A percentile compares a stretch with the other conserved stretches of the same genome.
Evolutionary conservation across 2,888 invertebrate species (phyloP).

Genomic region (Anticlea derivata): DNA sequence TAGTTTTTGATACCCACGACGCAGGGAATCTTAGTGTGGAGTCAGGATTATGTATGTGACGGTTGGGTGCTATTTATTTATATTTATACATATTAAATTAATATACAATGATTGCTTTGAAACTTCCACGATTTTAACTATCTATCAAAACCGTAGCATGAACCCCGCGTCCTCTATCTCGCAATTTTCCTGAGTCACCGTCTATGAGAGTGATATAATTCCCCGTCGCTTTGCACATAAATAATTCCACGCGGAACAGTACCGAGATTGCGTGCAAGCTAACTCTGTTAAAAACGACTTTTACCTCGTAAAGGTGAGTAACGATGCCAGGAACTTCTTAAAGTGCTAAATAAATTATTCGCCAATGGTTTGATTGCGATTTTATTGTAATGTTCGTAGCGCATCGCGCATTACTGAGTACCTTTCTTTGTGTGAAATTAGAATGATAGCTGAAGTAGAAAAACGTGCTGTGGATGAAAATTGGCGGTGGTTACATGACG

Average conservation of each 20-base stretch:
- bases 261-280: slow-evolving; percentile 69
- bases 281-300: slow-evolving; percentile 73
- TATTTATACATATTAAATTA: too few relatives aligned
- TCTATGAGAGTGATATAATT: slow-evolving; percentile 45
- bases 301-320: slow-evolving; percentile 72
- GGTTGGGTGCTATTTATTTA: too few relatives aligned
- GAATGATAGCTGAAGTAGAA: background rate
- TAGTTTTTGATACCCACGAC: too few relatives aligned
- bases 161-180: background rate
- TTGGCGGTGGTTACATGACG: too few relatives aligned
- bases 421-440: background rate
- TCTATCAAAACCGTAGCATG: too few relatives aligned
- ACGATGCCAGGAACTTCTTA: slow-evolving; percentile 50
- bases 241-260: slow-evolving; percentile 56
- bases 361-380: slow-evolving; percentile 54
- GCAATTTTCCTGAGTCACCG: slow-evolving; percentile 4
- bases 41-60: too few relatives aligned
- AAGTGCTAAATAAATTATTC: slow-evolving; percentile 63
- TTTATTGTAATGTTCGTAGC: slow-evolving; percentile 43
- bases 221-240: slow-evolving; percentile 52
- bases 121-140: too few relatives aligned
- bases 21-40: too few relatives aligned
- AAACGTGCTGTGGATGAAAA: too few relatives aligned
- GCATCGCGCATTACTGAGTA: slow-evolving; percentile 4
- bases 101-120: too few relatives aligned